Conservation (phyloP, 2,888 invertebrate genomes). For the Incurvaria masculella region DNA sequence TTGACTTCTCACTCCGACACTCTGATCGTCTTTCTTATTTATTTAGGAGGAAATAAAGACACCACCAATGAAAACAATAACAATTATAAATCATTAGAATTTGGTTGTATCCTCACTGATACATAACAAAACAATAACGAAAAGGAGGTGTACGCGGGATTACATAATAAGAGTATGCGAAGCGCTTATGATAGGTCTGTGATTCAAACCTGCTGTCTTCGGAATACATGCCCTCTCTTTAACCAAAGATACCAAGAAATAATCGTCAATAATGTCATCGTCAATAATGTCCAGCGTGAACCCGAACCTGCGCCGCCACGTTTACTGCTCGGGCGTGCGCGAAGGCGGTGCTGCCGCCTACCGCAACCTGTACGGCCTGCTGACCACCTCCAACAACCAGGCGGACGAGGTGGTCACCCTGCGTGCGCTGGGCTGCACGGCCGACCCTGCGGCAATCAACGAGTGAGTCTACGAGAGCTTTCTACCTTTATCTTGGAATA, state of each 20-base stretch:
- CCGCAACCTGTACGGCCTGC: slow-evolving; percentile 45
- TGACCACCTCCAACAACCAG: slow-evolving; percentile 35
- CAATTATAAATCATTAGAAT: no score
- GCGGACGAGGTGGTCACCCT: slow-evolving; percentile 44
- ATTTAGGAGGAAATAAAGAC: no score
- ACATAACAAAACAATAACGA: no score
- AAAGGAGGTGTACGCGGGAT: no score
- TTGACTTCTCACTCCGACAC: no score
- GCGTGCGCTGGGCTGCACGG: slow-evolving; percentile 48
- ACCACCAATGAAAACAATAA: no score
- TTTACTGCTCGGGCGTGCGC: slow-evolving; percentile 62
- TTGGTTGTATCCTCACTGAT: no score
- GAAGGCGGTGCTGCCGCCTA: slow-evolving; percentile 59
- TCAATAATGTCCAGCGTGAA: slow-evolving; percentile 39
- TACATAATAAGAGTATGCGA: no score
- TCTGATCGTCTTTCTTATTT: no score
- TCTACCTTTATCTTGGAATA: no score
- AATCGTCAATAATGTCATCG: slow-evolving; percentile 4
- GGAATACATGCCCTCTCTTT: not conserved
- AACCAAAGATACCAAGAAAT: not conserved
- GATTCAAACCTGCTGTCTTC: slow-evolving; percentile 5
- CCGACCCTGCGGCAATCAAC: slow-evolving; percentile 27
- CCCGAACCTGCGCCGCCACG: slow-evolving; percentile 57
- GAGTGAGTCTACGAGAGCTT: no score
- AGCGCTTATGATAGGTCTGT: not conserved